These are phyloP conservation scores for Apocheima hispidaria DNA, from an alignment of 2,888 invertebrate genomes.

Conservation along the genomic window DNA sequence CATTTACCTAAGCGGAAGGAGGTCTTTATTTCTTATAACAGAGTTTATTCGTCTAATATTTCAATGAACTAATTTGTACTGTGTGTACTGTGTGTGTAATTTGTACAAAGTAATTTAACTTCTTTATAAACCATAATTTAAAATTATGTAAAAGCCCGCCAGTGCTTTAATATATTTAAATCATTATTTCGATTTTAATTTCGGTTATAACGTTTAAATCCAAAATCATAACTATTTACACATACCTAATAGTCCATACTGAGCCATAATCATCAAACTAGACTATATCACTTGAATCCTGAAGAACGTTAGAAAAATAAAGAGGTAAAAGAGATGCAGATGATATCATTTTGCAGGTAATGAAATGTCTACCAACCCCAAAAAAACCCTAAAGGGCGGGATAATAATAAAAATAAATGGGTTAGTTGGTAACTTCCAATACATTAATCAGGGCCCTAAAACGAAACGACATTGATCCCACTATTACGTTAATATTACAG, in stretches of 20 bases:
- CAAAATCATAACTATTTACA: no score
- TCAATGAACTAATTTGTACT: background rate
- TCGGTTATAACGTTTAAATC: no score
- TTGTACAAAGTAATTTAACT: background rate
- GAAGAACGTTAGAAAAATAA: no score
- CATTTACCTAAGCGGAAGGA: slow-evolving; percentile 7
- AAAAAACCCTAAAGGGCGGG: slow-evolving; percentile 41
- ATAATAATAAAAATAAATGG: slow-evolving; percentile 49
- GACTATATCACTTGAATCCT: no score
- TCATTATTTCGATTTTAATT: no score
- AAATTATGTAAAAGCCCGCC: no score
- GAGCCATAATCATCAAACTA: no score
- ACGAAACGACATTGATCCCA: slow-evolving; percentile 49
- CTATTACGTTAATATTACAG: slow-evolving; percentile 45
- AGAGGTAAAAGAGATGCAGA: slow-evolving; percentile 35
- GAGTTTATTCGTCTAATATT: slow-evolving; percentile 6
- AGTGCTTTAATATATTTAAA: no score
- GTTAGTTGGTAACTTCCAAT: slow-evolving; percentile 49
- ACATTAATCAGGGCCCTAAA: slow-evolving; percentile 50
- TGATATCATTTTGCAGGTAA: slow-evolving; percentile 41
- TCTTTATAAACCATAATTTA: no score
- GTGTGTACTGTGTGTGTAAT: background rate
- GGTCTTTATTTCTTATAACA: slow-evolving; percentile 7
- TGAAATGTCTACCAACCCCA: slow-evolving; percentile 40
- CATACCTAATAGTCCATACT: no score